Evolutionary conservation across 2,113 vertebrate genomes (phyloP).

Genomic region (Myotis lucifugus): DNA sequence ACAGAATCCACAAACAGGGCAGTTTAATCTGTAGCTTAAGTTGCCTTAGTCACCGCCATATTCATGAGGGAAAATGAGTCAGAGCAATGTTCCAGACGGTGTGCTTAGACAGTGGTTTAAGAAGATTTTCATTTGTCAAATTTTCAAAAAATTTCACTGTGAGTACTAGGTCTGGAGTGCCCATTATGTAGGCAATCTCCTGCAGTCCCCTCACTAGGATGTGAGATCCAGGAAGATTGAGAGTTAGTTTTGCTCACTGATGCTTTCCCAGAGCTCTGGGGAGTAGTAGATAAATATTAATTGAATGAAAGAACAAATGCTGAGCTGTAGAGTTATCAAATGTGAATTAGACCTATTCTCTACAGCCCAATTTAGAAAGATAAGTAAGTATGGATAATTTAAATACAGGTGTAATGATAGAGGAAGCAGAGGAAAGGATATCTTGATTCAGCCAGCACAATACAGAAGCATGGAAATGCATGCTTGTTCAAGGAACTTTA

Average conservation of each 20-base stretch:
- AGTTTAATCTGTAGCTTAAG: neutral
- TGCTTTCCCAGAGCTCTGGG: neutral
- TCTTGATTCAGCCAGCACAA: neutral
- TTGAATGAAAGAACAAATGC: neutral
- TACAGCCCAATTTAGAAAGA: neutral
- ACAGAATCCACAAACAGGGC: slow-evolving; percentile 1
- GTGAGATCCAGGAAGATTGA: neutral
- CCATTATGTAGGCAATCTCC: neutral
- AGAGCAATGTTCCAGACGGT: slow-evolving; percentile 44
- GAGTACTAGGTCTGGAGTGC: neutral
- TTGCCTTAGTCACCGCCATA: slow-evolving; percentile 56
- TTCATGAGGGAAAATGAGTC: slow-evolving; percentile 70
- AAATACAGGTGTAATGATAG: neutral
- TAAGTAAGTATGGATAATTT: neutral
- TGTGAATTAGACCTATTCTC: neutral
- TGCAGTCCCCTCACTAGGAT: neutral
- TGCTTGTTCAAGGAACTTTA: neutral
- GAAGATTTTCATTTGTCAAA: slow-evolving; percentile 59
- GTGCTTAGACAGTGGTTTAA: slow-evolving; percentile 66
- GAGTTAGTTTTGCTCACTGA: neutral
- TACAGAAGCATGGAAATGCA: neutral
- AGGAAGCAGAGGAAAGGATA: neutral
- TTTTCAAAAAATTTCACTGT: neutral
- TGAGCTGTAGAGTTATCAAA: neutral
- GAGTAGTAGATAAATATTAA: neutral